phyloP scores from a whole-genome alignment of 2,113 vertebrate species.

The Erpornis zantholeuca region DNA sequence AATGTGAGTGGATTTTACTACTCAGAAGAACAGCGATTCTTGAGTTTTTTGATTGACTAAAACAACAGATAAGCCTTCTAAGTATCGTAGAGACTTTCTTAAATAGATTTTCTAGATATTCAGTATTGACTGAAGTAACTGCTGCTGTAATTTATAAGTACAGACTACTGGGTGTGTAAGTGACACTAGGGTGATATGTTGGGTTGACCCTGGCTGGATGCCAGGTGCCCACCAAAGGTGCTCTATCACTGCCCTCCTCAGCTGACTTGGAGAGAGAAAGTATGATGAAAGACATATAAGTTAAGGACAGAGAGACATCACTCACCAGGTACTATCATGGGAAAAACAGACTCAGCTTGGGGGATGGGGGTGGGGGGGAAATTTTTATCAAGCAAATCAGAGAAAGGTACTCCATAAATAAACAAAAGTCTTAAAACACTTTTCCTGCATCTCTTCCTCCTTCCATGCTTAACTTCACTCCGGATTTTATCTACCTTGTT shows the following conservation, averaged over 20 bases:
- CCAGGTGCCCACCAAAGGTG: neutral
- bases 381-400: neutral
- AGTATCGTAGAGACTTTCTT: neutral
- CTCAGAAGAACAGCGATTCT: neutral
- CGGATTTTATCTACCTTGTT: neutral
- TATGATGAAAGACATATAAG: neutral
- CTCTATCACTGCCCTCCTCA: neutral
- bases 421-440: neutral
- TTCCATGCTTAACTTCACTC: neutral
- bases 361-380: fast-evolving
- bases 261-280: neutral
- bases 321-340: neutral
- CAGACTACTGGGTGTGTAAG: neutral
- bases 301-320: neutral
- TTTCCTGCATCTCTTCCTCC: neutral
- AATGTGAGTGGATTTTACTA: neutral
- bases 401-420: neutral
- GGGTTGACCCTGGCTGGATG: neutral
- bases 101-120: neutral
- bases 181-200: neutral
- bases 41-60: neutral
- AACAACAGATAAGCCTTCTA: neutral
- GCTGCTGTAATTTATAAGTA: neutral
- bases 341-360: neutral
- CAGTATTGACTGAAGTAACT: neutral